phyloP scores from a whole-genome alignment of 1,140 invertebrate genomes.

The Cotesia typhae region DNA sequence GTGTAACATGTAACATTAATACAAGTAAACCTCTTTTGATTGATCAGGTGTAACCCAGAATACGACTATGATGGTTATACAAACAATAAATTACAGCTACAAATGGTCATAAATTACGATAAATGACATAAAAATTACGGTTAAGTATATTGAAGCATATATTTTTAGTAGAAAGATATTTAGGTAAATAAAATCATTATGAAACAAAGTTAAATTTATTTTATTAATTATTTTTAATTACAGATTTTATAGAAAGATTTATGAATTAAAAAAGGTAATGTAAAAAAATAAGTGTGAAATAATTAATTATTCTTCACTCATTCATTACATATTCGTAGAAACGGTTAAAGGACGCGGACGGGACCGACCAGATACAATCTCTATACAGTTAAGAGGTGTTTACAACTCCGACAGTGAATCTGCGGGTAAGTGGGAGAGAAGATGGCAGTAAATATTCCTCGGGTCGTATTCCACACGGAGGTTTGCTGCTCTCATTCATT shows the following conservation, averaged over 20 bases:
- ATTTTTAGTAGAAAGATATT: no score
- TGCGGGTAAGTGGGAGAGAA: conserved; percentile 65
- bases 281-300: conserved; percentile 17
- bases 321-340: conserved; percentile 30
- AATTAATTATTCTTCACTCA: conserved; percentile 41
- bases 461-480: conserved; percentile 48
- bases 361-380: conserved; percentile 60
- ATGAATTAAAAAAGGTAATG: conserved; percentile 3
- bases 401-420: conserved; percentile 66
- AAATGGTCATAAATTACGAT: not conserved
- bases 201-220: not conserved
- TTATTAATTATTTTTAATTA: conserved; percentile 14
- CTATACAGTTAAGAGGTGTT: conserved; percentile 66
- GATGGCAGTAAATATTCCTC: conserved; percentile 67
- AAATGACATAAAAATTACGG: conserved; percentile 5
- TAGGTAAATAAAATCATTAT: no score
- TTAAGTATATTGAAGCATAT: not conserved
- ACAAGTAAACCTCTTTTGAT: conserved; percentile 14
- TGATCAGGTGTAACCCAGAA: conserved; percentile 26
- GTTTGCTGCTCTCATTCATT: conserved; percentile 43
- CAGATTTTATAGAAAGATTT: not conserved
- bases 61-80: not conserved
- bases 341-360: conserved; percentile 37
- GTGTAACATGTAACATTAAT: conserved; percentile 11
- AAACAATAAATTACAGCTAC: conserved; percentile 1